phyloP scores from a whole-genome alignment of 2,113 vertebrate genomes.

The Aspiorhynchus laticeps region DNA sequence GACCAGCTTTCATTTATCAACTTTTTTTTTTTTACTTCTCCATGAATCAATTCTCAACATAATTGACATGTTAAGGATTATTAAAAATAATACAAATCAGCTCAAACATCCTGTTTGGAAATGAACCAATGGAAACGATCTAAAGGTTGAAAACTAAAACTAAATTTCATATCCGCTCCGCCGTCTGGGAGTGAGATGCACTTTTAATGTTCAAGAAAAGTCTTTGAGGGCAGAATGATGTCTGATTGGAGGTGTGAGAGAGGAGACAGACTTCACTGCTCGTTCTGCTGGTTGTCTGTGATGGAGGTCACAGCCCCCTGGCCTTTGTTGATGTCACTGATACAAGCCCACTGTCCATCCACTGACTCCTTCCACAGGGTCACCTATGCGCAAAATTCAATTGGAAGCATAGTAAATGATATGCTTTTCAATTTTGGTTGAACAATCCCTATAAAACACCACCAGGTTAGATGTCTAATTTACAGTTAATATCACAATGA shows the following conservation, averaged over 20 bases:
- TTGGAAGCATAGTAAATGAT: not conserved
- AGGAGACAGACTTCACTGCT: slow-evolving; percentile 77
- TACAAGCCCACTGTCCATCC: slow-evolving; percentile 93
- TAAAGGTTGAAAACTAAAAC: not conserved
- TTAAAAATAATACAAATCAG: not conserved
- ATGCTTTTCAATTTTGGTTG: not conserved
- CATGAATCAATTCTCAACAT: not conserved
- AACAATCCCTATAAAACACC: not conserved
- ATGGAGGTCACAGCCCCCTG: slow-evolving; percentile 87
- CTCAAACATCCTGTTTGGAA: not conserved
- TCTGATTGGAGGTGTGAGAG: not conserved
- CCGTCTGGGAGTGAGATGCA: not conserved
- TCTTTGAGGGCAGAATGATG: slow-evolving; percentile 40
- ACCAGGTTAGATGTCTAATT: too few relatives aligned
- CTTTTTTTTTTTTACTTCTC: not conserved
- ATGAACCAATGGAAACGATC: not conserved
- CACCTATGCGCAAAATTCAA: slow-evolving; percentile 74
- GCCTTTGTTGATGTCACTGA: slow-evolving; percentile 97
- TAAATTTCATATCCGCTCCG: not conserved
- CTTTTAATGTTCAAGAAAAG: slow-evolving; percentile 38
- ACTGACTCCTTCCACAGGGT: slow-evolving; percentile 97
- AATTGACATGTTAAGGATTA: slow-evolving; percentile 1
- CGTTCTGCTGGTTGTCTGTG: slow-evolving; percentile 91
- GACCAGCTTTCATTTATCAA: not conserved
- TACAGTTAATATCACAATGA: not conserved